Conservation (phyloP, 1,140 invertebrate species). For the Pararge aegeria region DNA sequence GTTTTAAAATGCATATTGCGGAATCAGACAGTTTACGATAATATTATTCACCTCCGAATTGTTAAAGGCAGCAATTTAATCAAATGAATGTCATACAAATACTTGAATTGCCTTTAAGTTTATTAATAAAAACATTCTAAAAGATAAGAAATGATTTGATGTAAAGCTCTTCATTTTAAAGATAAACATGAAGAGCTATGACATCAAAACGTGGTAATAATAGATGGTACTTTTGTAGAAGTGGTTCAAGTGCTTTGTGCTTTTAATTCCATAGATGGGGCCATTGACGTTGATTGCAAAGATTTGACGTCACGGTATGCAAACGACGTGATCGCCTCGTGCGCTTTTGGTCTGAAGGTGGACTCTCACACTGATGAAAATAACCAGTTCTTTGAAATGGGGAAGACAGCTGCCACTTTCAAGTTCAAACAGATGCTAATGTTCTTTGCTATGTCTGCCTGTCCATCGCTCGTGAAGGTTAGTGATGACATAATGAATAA, state of each 20-base stretch:
- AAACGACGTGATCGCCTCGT: conserved; percentile 74
- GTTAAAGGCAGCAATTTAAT: too few species aligned
- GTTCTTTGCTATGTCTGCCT: conserved; percentile 19
- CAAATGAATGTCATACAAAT: too few species aligned
- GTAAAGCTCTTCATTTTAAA: too few species aligned
- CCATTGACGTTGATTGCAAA: conserved; percentile 73
- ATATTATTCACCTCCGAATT: too few species aligned
- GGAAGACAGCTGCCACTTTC: conserved; percentile 50
- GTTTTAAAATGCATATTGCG: too few species aligned
- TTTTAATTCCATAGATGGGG: conserved; percentile 30
- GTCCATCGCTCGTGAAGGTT: conserved; percentile 15
- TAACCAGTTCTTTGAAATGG: conserved; percentile 76
- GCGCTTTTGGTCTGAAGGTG: conserved; percentile 78
- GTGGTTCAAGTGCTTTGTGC: background rate
- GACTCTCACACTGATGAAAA: conserved; percentile 78
- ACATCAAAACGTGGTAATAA: background rate
- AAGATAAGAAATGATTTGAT: too few species aligned
- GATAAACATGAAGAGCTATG: background rate
- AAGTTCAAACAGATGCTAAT: conserved; percentile 28
- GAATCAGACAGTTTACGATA: too few species aligned
- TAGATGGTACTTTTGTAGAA: background rate
- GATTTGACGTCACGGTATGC: conserved; percentile 78
- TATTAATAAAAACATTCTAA: too few species aligned
- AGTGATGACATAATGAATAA: too few species aligned
- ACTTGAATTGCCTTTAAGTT: too few species aligned